phyloP scores from a whole-genome alignment of 2,888 invertebrate species.

The Epistrophella euchroma region DNA sequence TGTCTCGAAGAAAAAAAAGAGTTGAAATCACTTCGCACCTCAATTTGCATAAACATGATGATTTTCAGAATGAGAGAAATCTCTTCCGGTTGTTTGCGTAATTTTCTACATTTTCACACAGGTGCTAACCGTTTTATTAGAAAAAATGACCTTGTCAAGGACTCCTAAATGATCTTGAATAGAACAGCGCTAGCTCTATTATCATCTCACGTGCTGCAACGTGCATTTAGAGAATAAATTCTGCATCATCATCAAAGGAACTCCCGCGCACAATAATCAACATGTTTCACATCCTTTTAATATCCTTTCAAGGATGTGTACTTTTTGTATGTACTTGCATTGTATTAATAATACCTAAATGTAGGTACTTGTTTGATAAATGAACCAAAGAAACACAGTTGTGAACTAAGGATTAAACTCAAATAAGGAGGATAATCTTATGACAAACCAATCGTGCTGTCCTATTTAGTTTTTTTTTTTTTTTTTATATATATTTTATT shows the following conservation, averaged over 20 bases:
- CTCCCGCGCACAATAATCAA: slow-evolving; percentile 32
- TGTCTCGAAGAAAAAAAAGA: not conserved
- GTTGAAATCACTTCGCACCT: slow-evolving; percentile 55
- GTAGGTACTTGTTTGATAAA: slow-evolving; percentile 13
- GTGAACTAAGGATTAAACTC: slow-evolving; percentile 46
- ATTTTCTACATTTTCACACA: slow-evolving; percentile 59
- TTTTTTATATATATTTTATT: not conserved
- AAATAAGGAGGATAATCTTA: slow-evolving; percentile 65
- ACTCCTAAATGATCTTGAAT: slow-evolving; percentile 1
- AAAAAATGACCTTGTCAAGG: slow-evolving; percentile 15
- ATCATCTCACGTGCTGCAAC: slow-evolving; percentile 69
- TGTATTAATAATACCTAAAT: not conserved
- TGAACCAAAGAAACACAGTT: slow-evolving; percentile 51
- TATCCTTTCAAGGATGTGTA: slow-evolving; percentile 47
- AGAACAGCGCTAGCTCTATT: slow-evolving; percentile 31
- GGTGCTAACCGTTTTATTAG: slow-evolving; percentile 44
- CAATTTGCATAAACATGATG: slow-evolving; percentile 34
- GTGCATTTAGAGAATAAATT: slow-evolving; percentile 35
- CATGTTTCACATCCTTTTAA: slow-evolving; percentile 39
- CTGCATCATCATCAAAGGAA: slow-evolving; percentile 44
- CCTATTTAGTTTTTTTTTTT: not conserved
- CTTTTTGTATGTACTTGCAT: slow-evolving; percentile 23
- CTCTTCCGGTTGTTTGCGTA: slow-evolving; percentile 52
- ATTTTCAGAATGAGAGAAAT: slow-evolving; percentile 19
- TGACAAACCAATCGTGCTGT: slow-evolving; percentile 68